Evolutionary conservation across 2,888 invertebrate genomes (phyloP).

Genomic region (Hydriomena furcata): DNA sequence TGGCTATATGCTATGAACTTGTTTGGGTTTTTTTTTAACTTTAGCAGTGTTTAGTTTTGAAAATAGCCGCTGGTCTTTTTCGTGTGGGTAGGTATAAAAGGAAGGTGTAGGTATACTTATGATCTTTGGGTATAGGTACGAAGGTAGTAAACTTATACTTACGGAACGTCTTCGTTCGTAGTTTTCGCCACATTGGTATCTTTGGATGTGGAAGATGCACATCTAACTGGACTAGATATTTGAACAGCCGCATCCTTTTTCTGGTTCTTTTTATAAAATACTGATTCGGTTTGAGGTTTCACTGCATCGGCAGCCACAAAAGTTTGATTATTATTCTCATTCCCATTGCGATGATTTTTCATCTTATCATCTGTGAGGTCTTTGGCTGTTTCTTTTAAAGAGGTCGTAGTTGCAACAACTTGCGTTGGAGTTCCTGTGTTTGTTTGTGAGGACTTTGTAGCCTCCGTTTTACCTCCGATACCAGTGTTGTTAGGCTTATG

Average conservation of each 20-base stretch:
- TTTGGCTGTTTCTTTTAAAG: background rate
- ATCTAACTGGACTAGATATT: slow-evolving; percentile 1
- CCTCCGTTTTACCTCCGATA: slow-evolving; percentile 5
- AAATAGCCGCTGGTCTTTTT: no score
- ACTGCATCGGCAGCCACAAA: background rate
- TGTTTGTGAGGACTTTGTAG: background rate
- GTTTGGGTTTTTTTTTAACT: no score
- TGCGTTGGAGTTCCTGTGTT: background rate
- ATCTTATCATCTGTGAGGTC: background rate
- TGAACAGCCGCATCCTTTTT: slow-evolving; percentile 19
- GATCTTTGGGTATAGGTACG: no score
- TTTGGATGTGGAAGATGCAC: slow-evolving; percentile 38
- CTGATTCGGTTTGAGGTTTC: slow-evolving; percentile 14
- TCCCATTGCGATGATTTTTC: background rate
- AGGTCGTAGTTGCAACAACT: background rate
- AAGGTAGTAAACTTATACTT: slow-evolving; percentile 41
- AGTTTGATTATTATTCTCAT: background rate
- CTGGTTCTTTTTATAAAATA: slow-evolving; percentile 8
- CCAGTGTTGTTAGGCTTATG: background rate
- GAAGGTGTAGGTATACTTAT: no score
- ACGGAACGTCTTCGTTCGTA: slow-evolving; percentile 47
- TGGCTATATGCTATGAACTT: no score
- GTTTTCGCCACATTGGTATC: slow-evolving; percentile 26
- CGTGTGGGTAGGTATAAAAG: no score
- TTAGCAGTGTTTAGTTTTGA: no score